Conservation (phyloP, 2,888 invertebrate species). For the Geophilus truncorum region DNA sequence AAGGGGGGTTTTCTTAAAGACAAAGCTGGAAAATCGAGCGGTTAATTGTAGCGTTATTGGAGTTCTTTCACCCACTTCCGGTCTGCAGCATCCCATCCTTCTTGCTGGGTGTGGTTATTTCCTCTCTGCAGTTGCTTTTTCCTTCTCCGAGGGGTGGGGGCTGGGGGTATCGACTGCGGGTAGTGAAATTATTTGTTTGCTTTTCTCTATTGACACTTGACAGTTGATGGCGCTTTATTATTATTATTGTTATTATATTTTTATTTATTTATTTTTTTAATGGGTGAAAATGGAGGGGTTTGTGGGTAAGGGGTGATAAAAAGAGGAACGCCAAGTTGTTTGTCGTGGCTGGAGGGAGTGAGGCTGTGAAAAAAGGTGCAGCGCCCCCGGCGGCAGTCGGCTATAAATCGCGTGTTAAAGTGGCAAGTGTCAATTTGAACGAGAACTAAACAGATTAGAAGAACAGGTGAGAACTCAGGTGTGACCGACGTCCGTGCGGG, state of each 20-base stretch:
- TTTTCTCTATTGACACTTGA: not conserved
- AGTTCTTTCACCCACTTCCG: not conserved
- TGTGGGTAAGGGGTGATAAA: not conserved
- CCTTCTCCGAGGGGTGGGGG: not conserved
- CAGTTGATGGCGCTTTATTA: not conserved
- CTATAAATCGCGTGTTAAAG: constrained; percentile 24
- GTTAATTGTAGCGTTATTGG: not conserved
- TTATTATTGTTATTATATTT: not conserved
- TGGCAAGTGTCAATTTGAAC: constrained; percentile 27
- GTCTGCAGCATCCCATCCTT: not conserved
- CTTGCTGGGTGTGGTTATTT: not conserved
- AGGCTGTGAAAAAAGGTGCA: not conserved
- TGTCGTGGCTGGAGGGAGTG: not conserved
- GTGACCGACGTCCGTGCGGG: constrained; percentile 1
- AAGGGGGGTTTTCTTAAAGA: not conserved
- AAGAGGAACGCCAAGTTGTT: not conserved
- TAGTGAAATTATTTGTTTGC: not conserved
- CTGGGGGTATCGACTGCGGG: not conserved
- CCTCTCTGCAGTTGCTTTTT: not conserved
- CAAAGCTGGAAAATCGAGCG: not conserved
- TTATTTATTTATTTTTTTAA: not conserved
- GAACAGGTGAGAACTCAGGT: constrained; percentile 13
- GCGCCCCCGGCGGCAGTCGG: not conserved
- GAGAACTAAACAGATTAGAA: constrained; percentile 3
- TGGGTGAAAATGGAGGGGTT: not conserved